Evolutionary conservation across 2,888 invertebrate genomes (phyloP).

Genomic region (Stenodera caucasica): DNA sequence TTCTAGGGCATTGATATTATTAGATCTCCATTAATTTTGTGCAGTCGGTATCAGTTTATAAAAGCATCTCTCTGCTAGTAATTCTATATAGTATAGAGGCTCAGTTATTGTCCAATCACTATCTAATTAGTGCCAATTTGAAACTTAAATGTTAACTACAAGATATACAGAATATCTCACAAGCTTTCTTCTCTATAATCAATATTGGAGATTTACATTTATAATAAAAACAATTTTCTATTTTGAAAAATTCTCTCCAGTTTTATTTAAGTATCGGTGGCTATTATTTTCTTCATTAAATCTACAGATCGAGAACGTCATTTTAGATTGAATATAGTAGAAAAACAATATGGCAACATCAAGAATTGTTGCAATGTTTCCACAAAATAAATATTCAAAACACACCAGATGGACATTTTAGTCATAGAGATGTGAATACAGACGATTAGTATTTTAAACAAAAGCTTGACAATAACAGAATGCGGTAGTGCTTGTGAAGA

Average conservation of each 20-base stretch:
- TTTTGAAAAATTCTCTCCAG: no score
- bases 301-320: no score
- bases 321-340: neutral
- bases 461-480: constrained; percentile 5
- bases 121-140: neutral
- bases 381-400: neutral
- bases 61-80: neutral
- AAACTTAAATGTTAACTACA: neutral
- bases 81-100: neutral
- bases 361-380: neutral
- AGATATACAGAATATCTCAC: neutral
- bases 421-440: constrained; percentile 13
- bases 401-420: neutral
- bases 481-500: constrained; percentile 19
- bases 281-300: no score
- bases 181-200: neutral
- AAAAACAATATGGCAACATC: neutral
- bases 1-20: constrained; percentile 1
- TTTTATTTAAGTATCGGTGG: no score
- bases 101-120: neutral
- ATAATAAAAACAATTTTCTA: no score
- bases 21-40: neutral
- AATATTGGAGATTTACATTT: no score
- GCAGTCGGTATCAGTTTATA: neutral
- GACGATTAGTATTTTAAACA: constrained; percentile 3